phyloP scores from a whole-genome alignment of 1,140 invertebrate genomes.

The Cydia strobilella region DNA sequence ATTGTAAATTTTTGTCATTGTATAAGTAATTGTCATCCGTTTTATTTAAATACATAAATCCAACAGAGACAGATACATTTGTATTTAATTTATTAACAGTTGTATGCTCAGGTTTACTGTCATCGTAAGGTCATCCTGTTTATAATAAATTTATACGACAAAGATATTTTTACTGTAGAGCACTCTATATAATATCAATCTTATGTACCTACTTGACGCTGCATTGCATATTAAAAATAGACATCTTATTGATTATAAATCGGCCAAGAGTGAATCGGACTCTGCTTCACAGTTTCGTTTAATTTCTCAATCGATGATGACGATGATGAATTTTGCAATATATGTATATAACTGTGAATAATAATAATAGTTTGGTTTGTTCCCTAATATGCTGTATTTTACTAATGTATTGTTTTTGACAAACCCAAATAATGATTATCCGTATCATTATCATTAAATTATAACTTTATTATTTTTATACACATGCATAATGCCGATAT shows the following conservation, averaged over 20 bases:
- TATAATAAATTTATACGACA: not conserved
- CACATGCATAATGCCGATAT: too few relatives aligned
- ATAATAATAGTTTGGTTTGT: too few relatives aligned
- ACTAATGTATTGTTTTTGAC: too few relatives aligned
- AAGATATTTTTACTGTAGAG: not conserved
- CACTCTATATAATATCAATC: not conserved
- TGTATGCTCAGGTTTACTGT: not conserved
- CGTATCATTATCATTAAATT: too few relatives aligned
- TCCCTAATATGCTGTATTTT: too few relatives aligned
- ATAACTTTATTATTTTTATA: too few relatives aligned
- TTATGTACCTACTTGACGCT: constrained; percentile 14
- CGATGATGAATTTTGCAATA: too few relatives aligned
- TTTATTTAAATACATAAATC: constrained; percentile 8
- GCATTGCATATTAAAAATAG: not conserved
- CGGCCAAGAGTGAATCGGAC: not conserved
- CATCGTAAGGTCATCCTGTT: not conserved
- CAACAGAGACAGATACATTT: not conserved
- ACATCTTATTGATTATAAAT: not conserved
- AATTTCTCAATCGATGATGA: too few relatives aligned
- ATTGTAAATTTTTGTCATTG: not conserved
- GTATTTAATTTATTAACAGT: constrained; percentile 1
- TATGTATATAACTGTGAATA: too few relatives aligned
- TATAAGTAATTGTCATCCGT: not conserved
- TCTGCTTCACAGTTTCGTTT: not conserved
- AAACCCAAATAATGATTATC: too few relatives aligned